phyloP scores from a whole-genome alignment of 1,140 invertebrate genomes.

The Megalopta genalis region DNA sequence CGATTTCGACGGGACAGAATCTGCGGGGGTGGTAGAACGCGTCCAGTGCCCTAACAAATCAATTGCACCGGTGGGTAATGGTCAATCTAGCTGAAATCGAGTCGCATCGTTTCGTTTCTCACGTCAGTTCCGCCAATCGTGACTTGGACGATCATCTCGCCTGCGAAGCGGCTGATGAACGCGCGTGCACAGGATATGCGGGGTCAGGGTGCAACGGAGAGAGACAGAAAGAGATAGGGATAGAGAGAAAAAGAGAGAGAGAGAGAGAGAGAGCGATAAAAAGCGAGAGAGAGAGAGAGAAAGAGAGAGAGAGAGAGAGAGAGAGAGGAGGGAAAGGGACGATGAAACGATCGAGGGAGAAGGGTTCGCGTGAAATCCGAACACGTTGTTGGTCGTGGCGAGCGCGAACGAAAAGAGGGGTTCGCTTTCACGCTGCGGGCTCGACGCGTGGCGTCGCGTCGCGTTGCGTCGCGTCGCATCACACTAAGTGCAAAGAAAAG shows the following conservation, averaged over 20 bases:
- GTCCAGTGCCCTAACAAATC: constrained; percentile 21
- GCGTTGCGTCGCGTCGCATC: constrained; percentile 29
- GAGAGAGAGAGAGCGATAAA: background rate
- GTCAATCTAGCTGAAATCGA: constrained; percentile 20
- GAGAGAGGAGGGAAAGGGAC: background rate
- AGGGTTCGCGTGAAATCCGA: background rate
- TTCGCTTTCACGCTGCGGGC: constrained; percentile 23
- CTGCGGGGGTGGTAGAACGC: too few relatives aligned
- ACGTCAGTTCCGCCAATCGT: constrained; percentile 43
- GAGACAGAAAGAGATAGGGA: background rate
- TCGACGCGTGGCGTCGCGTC: constrained; percentile 23
- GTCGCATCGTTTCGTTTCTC: constrained; percentile 36
- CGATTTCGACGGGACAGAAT: too few relatives aligned
- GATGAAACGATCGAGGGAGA: background rate
- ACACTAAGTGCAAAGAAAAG: constrained; percentile 59
- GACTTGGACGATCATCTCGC: constrained; percentile 39
- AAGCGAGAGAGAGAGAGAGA: background rate
- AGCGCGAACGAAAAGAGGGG: background rate
- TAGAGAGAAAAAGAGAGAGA: background rate
- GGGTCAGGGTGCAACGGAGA: background rate
- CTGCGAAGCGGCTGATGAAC: constrained; percentile 23
- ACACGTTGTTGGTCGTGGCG: background rate
- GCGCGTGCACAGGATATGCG: background rate
- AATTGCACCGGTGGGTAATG: background rate
- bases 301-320: background rate